Conservation (phyloP, 2,113 vertebrate genomes). For the Hypomesus transpacificus region DNA sequence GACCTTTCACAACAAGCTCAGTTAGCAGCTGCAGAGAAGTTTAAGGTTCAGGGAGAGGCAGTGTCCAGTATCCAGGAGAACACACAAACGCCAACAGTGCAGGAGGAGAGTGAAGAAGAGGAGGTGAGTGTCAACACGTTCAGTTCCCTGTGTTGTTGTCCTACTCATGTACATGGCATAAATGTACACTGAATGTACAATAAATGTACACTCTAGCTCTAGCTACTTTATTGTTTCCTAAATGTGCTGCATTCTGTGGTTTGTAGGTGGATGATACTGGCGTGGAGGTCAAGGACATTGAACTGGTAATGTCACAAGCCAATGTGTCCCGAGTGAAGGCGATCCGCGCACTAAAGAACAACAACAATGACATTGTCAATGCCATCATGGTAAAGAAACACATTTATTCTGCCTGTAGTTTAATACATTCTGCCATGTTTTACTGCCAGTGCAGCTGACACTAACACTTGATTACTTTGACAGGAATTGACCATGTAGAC, state of each 20-base stretch:
- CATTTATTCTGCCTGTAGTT: not conserved
- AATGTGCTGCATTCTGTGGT: not conserved
- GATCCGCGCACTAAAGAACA: conserved; percentile 87
- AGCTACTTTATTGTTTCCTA: not conserved
- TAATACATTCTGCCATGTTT: not conserved
- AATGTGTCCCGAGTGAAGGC: conserved; percentile 87
- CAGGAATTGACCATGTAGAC: conserved; percentile 88
- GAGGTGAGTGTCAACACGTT: conserved; percentile 66
- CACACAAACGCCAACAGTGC: conserved; percentile 86
- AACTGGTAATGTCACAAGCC: conserved; percentile 89
- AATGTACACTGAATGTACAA: too few relatives aligned
- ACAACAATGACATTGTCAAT: conserved; percentile 90
- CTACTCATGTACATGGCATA: too few relatives aligned
- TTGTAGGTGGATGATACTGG: conserved; percentile 85
- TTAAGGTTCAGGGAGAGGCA: conserved; percentile 87
- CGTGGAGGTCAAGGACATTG: conserved; percentile 88
- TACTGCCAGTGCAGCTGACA: not conserved
- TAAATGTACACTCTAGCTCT: too few relatives aligned
- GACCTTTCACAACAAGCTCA: conserved; percentile 89
- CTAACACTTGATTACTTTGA: conserved; percentile 18
- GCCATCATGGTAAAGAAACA: conserved; percentile 80
- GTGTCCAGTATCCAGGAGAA: conserved; percentile 88
- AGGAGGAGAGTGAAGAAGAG: conserved; percentile 89
- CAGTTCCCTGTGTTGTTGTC: not conserved
- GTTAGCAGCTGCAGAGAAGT: conserved; percentile 86